Base-by-base conservation (phyloP, 2,113 vertebrate species). In the Chrysochloris asiatica region DNA sequence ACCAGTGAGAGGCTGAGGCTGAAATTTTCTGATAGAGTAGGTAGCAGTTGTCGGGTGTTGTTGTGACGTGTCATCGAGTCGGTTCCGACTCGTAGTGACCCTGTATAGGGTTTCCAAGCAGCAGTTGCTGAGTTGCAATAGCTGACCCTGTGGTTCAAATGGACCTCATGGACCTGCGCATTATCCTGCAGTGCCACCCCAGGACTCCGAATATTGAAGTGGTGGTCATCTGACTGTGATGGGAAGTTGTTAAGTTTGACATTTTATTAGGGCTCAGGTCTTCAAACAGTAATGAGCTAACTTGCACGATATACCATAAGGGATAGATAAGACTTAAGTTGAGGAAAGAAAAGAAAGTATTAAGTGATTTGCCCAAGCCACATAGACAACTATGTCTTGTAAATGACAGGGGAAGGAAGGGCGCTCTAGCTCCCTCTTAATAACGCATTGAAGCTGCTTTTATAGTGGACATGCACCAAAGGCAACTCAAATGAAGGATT, bases 291-390 rank as follows among this genome's bases (percentile, higher is more conserved):
- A 90, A 89, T 86, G 65, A 93, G 86, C 65, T 86, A 52, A 78
- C 63, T 8, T 73, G 81, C 8, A 52, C 9, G 61, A 65, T 59
- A 65, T 26, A 36, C 59, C n/a, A 67, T n/a, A 43, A 43, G 72
- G 83, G 30, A 26, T 9, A 83, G 61, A 48, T 47, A 45, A 11
- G 88, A 41, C 52, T 69, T 63, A 47, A 50, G 43, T 8, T 43
- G 38, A 61, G 54, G 38, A 43, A 8, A 45, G 77, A 81, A 94
- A 93, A 93, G 36, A 88, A 93, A 95, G 75, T 33, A 85, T 26
- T 63, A 63, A 81, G 54, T 47, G 78, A 93, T 81, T 71, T 59
- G 52, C 61, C 59, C 28, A 67, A 50, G 45, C 43, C 79, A 71
- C 59, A 45, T 3, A 45, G 48, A 85, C 65, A 93, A 5, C 59